Evolutionary conservation across 2,888 invertebrate species (phyloP).

Genomic region (Tachina fera): DNA sequence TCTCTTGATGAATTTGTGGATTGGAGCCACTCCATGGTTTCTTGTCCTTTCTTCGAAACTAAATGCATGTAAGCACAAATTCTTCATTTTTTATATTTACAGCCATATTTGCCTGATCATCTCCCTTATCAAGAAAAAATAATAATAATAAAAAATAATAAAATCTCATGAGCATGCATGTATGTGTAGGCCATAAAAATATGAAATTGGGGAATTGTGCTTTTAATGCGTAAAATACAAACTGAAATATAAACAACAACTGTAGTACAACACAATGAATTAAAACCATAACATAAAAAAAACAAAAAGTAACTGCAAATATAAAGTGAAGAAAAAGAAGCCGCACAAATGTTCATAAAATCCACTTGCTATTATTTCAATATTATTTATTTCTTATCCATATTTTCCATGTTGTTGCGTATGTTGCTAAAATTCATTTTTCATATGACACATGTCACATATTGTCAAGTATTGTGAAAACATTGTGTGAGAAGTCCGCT

Average conservation of each 20-base stretch:
- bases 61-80: too few relatives aligned
- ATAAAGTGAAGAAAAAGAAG: conserved; percentile 15
- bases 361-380: conserved; percentile 52
- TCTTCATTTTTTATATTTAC: neutral
- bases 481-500: conserved; percentile 44
- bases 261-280: conserved; percentile 16
- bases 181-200: conserved; percentile 49
- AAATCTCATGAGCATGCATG: neutral
- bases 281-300: conserved; percentile 42
- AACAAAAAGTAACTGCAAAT: conserved; percentile 8
- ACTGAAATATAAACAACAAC: conserved; percentile 35
- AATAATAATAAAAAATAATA: too few relatives aligned
- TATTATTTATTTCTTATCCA: conserved; percentile 7
- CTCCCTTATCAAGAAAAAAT: neutral
- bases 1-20: too few relatives aligned
- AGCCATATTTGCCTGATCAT: neutral
- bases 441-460: conserved; percentile 67
- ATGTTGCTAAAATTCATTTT: conserved; percentile 55
- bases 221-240: conserved; percentile 71
- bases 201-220: conserved; percentile 72
- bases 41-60: too few relatives aligned
- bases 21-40: too few relatives aligned
- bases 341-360: conserved; percentile 59
- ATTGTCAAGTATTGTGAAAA: conserved; percentile 65
- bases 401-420: conserved; percentile 14